phyloP scores from a whole-genome alignment of 2,113 vertebrate genomes.

The Halichoerus grypus region DNA sequence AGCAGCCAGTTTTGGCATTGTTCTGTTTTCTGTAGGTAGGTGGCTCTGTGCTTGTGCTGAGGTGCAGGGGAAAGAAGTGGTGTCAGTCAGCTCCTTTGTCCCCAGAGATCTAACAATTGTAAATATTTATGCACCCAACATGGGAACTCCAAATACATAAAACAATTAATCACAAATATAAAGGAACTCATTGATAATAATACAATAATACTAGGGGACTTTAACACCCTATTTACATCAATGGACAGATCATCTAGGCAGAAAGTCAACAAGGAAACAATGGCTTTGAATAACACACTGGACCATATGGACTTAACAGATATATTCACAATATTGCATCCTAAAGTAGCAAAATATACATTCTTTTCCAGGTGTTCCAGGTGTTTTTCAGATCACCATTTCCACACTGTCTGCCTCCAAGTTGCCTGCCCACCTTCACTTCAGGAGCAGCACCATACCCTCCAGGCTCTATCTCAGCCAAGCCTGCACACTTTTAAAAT shows the following conservation, averaged over 20 bases:
- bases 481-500: not conserved
- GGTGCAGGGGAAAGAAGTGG: not conserved
- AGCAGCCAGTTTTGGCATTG: not conserved
- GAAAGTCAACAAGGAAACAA: too few species aligned
- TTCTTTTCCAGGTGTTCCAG: not conserved
- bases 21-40: not conserved
- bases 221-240: too few species aligned
- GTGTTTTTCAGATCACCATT: not conserved
- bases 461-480: not conserved
- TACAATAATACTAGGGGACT: too few species aligned
- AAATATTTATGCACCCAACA: too few species aligned
- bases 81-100: not conserved
- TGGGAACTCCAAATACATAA: too few species aligned
- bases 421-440: not conserved
- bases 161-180: too few species aligned
- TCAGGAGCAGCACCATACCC: not conserved
- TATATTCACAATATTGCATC: too few species aligned
- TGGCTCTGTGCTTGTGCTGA: not conserved
- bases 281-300: too few species aligned
- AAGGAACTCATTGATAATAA: too few species aligned
- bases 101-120: not conserved
- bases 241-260: too few species aligned
- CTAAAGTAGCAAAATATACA: too few species aligned
- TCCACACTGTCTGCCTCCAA: not conserved
- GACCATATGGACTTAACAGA: too few species aligned